Base-by-base conservation (phyloP, 1,140 invertebrate species). In the Subanguina moxae region DNA sequence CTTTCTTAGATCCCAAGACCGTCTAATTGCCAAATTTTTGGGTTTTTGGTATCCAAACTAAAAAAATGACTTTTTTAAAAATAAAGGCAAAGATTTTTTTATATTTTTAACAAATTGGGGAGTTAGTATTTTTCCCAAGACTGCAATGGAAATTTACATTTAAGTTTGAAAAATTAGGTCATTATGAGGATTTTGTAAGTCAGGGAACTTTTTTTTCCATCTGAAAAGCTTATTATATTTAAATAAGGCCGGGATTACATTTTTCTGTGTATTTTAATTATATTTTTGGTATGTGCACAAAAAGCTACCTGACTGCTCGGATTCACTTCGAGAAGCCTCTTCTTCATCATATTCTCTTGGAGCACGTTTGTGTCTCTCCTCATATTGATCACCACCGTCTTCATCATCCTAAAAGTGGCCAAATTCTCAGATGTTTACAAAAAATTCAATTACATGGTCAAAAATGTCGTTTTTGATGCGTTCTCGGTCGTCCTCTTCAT, bases 401-500 rank as follows among this genome's bases (percentile, higher is more conserved):
- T 73, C 64, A 59, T 38, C 17, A 46, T 57, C 27, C 38, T 56
- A 3, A 43, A 46, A 62, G 17, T 52, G 3, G 3, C 48, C 3
- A 21, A 52, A 15, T 21, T 3, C 17, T 52, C 17, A 15, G n/a
- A 15, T 15, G 23, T 52, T 25, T 52, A 52, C 15, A 52, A 52
- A 15, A 15, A 38, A 13, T 42, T 67, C 27, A 23, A 19, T 19
- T 68, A 19, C 56, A 32, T 28, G 57, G n/a, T 88, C 88, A 15
- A 85, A 85, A 68, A 89, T 87, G 15, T 85, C 87, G 58, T 86
- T 85, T 66, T 87, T 86, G 72, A 87, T 87, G 15, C 87, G 82
- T 82, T 90, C 89, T 72, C 88, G 89, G 21, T 88, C 86, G 64
- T 88, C 85, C 78, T 91, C 89, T 76, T 92, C 91, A 88, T 92